Evolutionary conservation across 2,797 vertebrate species (phyloP).

Genomic region (Protonibea diacanthus): DNA sequence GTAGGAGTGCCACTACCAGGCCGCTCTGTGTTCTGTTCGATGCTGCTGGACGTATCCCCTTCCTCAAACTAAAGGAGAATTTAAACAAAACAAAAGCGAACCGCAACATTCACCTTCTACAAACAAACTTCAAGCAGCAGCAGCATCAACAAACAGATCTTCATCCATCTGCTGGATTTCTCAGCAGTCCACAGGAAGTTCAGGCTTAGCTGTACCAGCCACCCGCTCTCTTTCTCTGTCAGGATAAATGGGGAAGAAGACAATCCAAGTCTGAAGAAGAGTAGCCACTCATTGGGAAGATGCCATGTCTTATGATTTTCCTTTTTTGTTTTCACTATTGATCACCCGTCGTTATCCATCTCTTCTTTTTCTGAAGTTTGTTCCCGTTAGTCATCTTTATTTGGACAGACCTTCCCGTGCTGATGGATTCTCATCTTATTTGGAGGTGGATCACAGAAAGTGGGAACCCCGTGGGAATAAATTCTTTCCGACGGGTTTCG

Average conservation of each 20-base stretch:
- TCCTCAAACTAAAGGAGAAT: slow-evolving; percentile 71
- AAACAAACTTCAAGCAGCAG: slow-evolving; percentile 79
- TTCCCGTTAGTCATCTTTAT: slow-evolving; percentile 76
- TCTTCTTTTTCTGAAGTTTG: slow-evolving; percentile 75
- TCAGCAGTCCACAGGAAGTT: slow-evolving; percentile 78
- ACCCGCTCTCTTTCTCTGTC: slow-evolving; percentile 51
- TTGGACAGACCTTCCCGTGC: slow-evolving; percentile 74
- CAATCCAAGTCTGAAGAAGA: slow-evolving; percentile 82
- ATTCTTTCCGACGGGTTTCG: slow-evolving; percentile 69
- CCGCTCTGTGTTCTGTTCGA: slow-evolving; percentile 83
- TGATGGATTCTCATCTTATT: slow-evolving; percentile 76
- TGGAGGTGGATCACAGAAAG: slow-evolving; percentile 73
- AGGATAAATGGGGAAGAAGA: slow-evolving; percentile 81
- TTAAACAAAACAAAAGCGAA: slow-evolving; percentile 55
- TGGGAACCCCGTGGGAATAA: slow-evolving; percentile 66
- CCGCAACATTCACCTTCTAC: slow-evolving; percentile 73
- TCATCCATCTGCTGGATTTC: slow-evolving; percentile 77
- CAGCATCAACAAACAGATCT: slow-evolving; percentile 80
- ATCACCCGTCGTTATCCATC: slow-evolving; percentile 78
- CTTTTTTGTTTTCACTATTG: slow-evolving; percentile 74
- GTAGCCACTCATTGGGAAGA: slow-evolving; percentile 84
- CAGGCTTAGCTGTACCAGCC: slow-evolving; percentile 76
- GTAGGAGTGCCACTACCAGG: slow-evolving; percentile 91
- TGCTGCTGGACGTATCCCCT: slow-evolving; percentile 85
- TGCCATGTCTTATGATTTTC: slow-evolving; percentile 84